Evolutionary conservation across 2,113 vertebrate species (phyloP).

Genomic region (Lampris megalopsis): DNA sequence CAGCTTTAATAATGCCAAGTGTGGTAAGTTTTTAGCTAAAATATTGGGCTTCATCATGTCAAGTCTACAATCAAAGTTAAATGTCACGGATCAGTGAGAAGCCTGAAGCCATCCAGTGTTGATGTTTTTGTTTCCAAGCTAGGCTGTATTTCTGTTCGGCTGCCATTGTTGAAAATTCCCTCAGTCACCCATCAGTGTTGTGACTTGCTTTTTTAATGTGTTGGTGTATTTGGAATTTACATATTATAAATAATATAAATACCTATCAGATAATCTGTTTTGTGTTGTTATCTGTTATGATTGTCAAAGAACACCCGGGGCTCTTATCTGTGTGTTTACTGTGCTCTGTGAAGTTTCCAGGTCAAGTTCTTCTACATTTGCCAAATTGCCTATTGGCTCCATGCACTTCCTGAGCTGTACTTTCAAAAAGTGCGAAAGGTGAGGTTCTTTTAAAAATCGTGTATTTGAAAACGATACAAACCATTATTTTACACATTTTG

Average conservation of each 20-base stretch:
- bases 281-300: not conserved
- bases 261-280: not conserved
- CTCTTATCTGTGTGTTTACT: conserved; percentile 29
- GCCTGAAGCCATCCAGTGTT: not conserved
- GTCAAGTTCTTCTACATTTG: conserved; percentile 92
- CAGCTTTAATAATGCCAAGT: not conserved
- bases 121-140: not conserved
- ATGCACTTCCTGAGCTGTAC: conserved; percentile 87
- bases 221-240: not conserved
- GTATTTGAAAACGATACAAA: not conserved
- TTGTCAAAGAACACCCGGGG: not conserved
- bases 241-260: not conserved
- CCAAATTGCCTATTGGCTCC: conserved; percentile 91
- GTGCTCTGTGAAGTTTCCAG: conserved; percentile 83
- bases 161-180: not conserved
- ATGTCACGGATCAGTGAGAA: not conserved
- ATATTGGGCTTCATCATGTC: not conserved
- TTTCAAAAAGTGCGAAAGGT: conserved; percentile 89
- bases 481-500: not conserved
- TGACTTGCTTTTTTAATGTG: not conserved
- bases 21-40: not conserved
- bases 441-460: conserved; percentile 22
- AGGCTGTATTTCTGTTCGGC: not conserved
- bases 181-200: too few relatives aligned
- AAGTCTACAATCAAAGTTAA: not conserved